phyloP scores from a whole-genome alignment of 2,888 invertebrate genomes.

The Dromius quadrimaculatus region DNA sequence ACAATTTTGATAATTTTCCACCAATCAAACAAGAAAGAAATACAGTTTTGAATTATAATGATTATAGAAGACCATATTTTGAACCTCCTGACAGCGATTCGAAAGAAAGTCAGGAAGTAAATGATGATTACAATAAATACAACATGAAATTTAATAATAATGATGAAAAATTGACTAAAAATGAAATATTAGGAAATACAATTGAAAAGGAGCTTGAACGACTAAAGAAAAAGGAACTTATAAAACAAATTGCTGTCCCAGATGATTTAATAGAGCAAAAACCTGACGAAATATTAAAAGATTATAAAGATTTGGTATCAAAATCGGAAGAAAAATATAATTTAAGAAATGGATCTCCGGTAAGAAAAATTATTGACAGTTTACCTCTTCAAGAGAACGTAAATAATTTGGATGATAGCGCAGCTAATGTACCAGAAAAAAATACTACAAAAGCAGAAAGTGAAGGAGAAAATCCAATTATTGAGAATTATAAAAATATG shows the following conservation, averaged over 20 bases:
- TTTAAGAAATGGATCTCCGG: conserved; percentile 7
- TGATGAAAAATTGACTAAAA: background rate
- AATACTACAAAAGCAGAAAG: conserved; percentile 11
- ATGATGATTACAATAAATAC: conserved; percentile 9
- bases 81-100: conserved; percentile 4
- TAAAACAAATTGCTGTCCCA: background rate
- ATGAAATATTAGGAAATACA: conserved; percentile 30
- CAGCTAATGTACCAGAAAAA: too few species aligned
- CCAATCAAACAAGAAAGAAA: background rate
- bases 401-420: too few species aligned
- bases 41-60: conserved; percentile 4
- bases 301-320: conserved; percentile 39
- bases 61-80: conserved; percentile 1
- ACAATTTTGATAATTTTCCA: conserved; percentile 44
- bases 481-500: conserved; percentile 36
- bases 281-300: conserved; percentile 13
- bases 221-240: conserved; percentile 18
- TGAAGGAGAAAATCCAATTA: conserved; percentile 28
- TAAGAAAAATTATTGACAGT: background rate
- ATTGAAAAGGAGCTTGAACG: conserved; percentile 45
- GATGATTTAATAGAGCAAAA: conserved; percentile 19
- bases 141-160: background rate
- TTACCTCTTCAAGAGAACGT: too few species aligned
- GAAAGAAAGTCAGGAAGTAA: conserved; percentile 17
- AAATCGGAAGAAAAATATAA: conserved; percentile 43